Evolutionary conservation across 2,797 vertebrate species (phyloP).

Genomic region (Tolypeutes matacus): DNA sequence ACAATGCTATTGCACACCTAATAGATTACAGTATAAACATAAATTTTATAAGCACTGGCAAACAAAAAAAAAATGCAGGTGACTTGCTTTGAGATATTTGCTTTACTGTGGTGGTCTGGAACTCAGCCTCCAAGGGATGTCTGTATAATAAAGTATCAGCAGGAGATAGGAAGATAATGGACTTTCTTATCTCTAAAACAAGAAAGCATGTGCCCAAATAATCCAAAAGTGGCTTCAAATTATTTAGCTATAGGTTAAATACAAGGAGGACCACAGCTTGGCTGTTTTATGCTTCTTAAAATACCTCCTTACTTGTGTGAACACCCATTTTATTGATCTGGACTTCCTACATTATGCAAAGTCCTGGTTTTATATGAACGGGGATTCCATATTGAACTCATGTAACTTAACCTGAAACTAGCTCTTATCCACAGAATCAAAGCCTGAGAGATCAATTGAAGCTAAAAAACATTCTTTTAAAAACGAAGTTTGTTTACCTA

Average conservation of each 20-base stretch:
- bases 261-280: neutral
- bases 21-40: too few species aligned
- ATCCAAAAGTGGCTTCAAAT: constrained; percentile 29
- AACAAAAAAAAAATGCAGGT: too few species aligned
- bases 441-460: constrained; percentile 46
- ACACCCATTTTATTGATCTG: constrained; percentile 30
- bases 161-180: neutral
- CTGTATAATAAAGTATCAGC: constrained; percentile 15
- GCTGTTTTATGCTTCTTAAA: constrained; percentile 22
- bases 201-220: neutral
- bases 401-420: constrained; percentile 36
- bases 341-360: constrained; percentile 22
- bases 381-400: constrained; percentile 27
- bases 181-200: constrained; percentile 40
- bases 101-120: too few species aligned
- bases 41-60: too few species aligned
- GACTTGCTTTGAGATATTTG: too few species aligned
- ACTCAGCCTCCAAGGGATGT: too few species aligned
- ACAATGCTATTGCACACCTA: too few species aligned
- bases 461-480: neutral
- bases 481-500: constrained; percentile 14
- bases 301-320: constrained; percentile 33
- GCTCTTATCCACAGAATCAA: constrained; percentile 19
- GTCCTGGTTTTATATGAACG: constrained; percentile 51
- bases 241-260: constrained; percentile 16